Conservation (phyloP, 1,140 invertebrate species). For the Pogonus chalceus region DNA sequence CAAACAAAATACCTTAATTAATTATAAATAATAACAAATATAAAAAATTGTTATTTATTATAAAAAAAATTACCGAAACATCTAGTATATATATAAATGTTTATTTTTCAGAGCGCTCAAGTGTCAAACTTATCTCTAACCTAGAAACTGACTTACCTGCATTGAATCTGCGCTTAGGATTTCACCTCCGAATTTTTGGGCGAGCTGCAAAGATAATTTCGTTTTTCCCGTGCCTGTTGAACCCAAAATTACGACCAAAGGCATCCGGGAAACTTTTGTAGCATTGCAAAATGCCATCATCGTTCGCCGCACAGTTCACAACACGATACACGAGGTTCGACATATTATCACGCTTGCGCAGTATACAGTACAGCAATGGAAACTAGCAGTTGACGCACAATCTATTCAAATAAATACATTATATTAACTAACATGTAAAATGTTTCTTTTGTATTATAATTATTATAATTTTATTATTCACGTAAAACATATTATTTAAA, state of each 20-base stretch:
- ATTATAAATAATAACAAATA: no score
- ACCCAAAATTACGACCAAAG: slow-evolving; percentile 83
- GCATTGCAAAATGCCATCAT: not conserved
- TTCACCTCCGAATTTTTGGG: slow-evolving; percentile 81
- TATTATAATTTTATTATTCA: no score
- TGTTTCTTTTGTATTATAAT: no score
- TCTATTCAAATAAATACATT: no score
- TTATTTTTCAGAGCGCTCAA: not conserved
- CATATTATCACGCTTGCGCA: no score
- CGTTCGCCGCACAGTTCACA: not conserved
- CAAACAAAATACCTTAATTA: no score
- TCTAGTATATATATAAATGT: not conserved
- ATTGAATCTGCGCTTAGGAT: slow-evolving; percentile 88
- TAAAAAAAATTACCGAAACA: no score
- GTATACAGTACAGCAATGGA: not conserved
- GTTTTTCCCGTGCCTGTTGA: slow-evolving; percentile 96
- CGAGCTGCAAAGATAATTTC: slow-evolving; percentile 86
- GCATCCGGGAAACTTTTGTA: slow-evolving; percentile 33
- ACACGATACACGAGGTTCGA: not conserved
- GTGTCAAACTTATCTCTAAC: not conserved
- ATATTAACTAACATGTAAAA: no score
- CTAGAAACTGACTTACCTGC: slow-evolving; percentile 59
- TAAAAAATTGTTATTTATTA: no score
- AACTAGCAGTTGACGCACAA: no score
- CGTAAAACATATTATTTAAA: no score